phyloP scores from a whole-genome alignment of 2,113 vertebrate genomes.

The Menura novaehollandiae region DNA sequence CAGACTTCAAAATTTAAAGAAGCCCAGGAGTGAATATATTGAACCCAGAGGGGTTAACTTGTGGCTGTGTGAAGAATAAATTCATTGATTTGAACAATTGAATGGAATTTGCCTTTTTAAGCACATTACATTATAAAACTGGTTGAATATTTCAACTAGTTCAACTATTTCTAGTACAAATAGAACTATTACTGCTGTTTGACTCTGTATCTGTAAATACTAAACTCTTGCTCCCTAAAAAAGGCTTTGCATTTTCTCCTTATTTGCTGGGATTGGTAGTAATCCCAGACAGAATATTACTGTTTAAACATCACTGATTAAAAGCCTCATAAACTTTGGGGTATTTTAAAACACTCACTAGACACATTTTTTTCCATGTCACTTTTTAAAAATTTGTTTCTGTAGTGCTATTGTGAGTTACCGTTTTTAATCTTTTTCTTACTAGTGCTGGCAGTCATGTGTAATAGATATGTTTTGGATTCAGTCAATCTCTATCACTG shows the following conservation, averaged over 20 bases:
- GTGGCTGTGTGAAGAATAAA: background rate
- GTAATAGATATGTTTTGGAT: background rate
- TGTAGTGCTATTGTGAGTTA: background rate
- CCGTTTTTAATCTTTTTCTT: background rate
- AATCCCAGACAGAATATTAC: background rate
- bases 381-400: background rate
- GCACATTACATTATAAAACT: background rate
- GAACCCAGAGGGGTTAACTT: background rate
- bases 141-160: background rate
- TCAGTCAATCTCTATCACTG: background rate
- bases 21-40: accelerated
- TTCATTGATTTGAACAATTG: background rate
- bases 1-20: background rate
- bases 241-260: background rate
- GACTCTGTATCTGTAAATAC: background rate
- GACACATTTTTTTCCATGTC: background rate
- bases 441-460: background rate
- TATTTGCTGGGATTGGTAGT: background rate
- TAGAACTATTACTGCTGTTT: background rate
- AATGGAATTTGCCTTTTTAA: background rate
- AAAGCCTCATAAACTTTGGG: background rate
- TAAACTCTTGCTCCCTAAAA: background rate
- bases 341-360: background rate
- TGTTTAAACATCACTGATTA: background rate
- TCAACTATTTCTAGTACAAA: background rate